Base-by-base conservation (phyloP, 2,888 invertebrate genomes). In the Elegia similella region DNA sequence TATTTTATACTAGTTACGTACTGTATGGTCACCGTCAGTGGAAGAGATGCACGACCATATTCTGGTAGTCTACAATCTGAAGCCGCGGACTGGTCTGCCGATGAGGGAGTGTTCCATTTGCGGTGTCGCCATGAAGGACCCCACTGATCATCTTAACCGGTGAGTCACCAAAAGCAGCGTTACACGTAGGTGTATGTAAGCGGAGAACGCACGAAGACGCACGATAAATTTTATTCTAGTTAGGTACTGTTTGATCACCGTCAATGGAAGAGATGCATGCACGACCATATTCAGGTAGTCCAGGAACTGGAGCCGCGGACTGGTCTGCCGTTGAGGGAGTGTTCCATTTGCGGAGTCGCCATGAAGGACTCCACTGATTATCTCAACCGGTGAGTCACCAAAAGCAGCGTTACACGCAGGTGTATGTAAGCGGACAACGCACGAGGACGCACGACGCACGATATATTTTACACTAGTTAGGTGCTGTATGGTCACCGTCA, bases 71-170 rank as follows among this genome's bases (percentile, higher is more conserved):
- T 86, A 86, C 59, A 82, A 80, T 7, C 53, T 82, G 53, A 84
- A 85, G 50, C 85, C 86, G 0, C 61, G 75, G 38, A 79, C 78
- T 0, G 82, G 76, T 0, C 62, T 67, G 47, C 66, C 72, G 5
- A 68, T 85, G 3, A 68, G 74, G 0, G 86, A 85, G 60, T 88
- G 88, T 52, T 60, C 74, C 0, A 63, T 85, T 0, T 88, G 88
- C 42, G 87, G 86, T 0, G 80, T 86, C 0, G 69, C 81, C 0
- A 62, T 87, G 23, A 67, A 73, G 0, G 79, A 84, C n/a, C 63
- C 81, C 0, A 68, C 73, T 2, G 84, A 84, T 8, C 88, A 88
- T 64, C 70, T 83, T 16, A 80, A 77, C 46, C 79, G 78, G 86
- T 84, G 10, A 8, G 12, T n/a, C n/a, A n/a, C n/a, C n/a, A n/a